Percentiles rank a stretch among this genome's conserved stretches.
Evolutionary conservation across 64 coral and sea anemone species (phyloP).

Genomic region (Montipora sp.): DNA sequence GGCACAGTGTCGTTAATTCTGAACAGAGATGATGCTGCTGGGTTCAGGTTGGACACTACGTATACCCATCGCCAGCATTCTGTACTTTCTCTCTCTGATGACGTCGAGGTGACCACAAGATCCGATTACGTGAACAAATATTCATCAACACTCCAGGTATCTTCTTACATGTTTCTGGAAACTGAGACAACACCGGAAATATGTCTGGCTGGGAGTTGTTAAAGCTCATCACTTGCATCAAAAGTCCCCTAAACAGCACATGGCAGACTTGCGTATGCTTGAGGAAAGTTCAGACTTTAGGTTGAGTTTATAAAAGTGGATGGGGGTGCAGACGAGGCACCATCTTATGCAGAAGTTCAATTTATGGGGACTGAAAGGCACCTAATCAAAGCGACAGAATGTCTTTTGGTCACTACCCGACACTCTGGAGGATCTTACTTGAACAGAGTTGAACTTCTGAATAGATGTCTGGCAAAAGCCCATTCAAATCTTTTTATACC

Average conservation of each 20-base stretch:
- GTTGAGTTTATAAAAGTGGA: slow-evolving; percentile 64
- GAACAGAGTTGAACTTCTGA: slow-evolving; percentile 59
- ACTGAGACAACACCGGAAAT: slow-evolving; percentile 49
- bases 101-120: slow-evolving; percentile 64
- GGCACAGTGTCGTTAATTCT: slow-evolving; percentile 46
- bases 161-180: slow-evolving; percentile 66
- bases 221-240: slow-evolving; percentile 49
- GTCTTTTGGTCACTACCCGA: slow-evolving; percentile 50
- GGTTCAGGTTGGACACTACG: slow-evolving; percentile 66
- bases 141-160: slow-evolving; percentile 39
- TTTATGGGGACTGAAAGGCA: slow-evolving; percentile 40
- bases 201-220: slow-evolving; percentile 46
- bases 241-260: slow-evolving; percentile 56
- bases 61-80: slow-evolving; percentile 59
- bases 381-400: slow-evolving; percentile 3
- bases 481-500: slow-evolving; percentile 55
- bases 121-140: slow-evolving; percentile 75
- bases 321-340: slow-evolving; percentile 62
- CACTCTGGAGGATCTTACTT: slow-evolving; percentile 39
- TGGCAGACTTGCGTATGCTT: slow-evolving; percentile 55
- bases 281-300: slow-evolving; percentile 42
- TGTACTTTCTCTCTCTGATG: slow-evolving; percentile 8
- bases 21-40: slow-evolving; percentile 73
- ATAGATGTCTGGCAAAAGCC: slow-evolving; percentile 45
- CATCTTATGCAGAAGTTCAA: slow-evolving; percentile 50